Evolutionary conservation across 2,113 vertebrate genomes (phyloP).

Genomic region (Macquaria australasica): DNA sequence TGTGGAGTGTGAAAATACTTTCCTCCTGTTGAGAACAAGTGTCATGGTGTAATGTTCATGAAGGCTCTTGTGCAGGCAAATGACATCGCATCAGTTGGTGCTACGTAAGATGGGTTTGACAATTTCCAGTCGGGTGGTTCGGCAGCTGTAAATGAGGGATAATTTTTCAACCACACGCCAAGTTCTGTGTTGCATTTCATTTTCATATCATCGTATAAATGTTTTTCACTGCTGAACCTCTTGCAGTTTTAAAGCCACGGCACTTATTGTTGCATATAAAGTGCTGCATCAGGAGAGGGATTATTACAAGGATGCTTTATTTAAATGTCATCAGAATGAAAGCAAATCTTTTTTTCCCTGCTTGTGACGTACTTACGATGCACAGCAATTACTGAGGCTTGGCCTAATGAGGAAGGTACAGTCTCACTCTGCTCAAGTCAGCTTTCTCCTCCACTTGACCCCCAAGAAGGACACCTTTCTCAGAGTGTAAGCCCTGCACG

Average conservation of each 20-base stretch:
- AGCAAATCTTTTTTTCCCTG: neutral
- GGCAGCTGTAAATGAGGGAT: conserved; percentile 21
- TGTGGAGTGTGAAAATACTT: conserved; percentile 74
- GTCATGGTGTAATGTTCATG: conserved; percentile 55
- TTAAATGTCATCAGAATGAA: conserved; percentile 22
- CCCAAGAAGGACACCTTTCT: conserved; percentile 21
- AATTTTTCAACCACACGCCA: conserved; percentile 25
- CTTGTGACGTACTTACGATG: neutral
- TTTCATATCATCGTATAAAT: neutral
- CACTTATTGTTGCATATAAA: neutral
- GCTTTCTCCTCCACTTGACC: conserved; percentile 41
- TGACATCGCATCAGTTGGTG: conserved; percentile 19
- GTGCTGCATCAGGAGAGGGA: neutral
- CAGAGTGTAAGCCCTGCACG: conserved; percentile 46
- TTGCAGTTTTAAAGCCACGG: neutral
- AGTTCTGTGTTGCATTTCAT: conserved; percentile 18
- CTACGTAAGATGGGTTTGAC: conserved; percentile 29
- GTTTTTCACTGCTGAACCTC: conserved; percentile 27
- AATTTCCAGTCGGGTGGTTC: conserved; percentile 37
- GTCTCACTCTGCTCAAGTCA: conserved; percentile 14
- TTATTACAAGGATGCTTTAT: conserved; percentile 5
- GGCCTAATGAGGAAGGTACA: neutral
- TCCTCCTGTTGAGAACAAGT: conserved; percentile 50
- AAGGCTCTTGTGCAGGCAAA: conserved; percentile 42
- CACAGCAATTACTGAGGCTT: neutral